phyloP scores from a whole-genome alignment of 30 jellyfish, hydroid and myxozoan genomes.

The Catostylus mosaicus region DNA sequence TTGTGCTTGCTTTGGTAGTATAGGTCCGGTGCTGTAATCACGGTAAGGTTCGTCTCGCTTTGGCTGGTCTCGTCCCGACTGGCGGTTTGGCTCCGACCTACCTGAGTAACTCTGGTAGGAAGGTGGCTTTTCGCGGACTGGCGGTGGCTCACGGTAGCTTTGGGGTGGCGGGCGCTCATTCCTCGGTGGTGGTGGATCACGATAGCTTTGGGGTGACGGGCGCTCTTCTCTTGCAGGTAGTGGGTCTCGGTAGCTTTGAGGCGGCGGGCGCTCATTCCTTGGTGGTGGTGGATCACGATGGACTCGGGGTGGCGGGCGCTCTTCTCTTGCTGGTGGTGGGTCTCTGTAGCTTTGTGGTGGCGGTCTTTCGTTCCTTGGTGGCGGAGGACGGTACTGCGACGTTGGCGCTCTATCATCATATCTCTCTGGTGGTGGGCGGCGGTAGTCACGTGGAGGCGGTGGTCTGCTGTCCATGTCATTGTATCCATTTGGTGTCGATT shows the following conservation, averaged over 20 bases:
- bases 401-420: constrained; percentile 70
- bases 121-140: constrained; percentile 46
- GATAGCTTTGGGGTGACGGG: constrained; percentile 42
- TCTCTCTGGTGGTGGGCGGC: constrained; percentile 26
- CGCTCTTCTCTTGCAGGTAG: constrained; percentile 39
- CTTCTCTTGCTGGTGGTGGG: constrained; percentile 74
- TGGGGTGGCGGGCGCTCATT: constrained; percentile 54
- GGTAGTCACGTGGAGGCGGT: constrained; percentile 51
- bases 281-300: constrained; percentile 20
- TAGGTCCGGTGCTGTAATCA: constrained; percentile 61
- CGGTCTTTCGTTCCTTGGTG: constrained; percentile 56
- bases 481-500: constrained; percentile 47
- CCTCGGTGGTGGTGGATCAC: constrained; percentile 66
- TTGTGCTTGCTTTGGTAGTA: neutral
- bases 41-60: constrained; percentile 57
- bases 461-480: constrained; percentile 25
- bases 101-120: constrained; percentile 19
- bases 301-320: constrained; percentile 39
- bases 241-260: constrained; percentile 40
- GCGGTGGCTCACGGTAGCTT: constrained; percentile 36
- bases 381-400: constrained; percentile 33
- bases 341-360: constrained; percentile 59
- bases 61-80: constrained; percentile 20
- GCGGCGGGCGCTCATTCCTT: constrained; percentile 63
- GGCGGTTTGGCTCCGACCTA: constrained; percentile 20